Percentiles rank a stretch among this genome's conserved stretches.
Conservation (phyloP, 2,797 vertebrate species). For the Amphiprion clarkii region DNA sequence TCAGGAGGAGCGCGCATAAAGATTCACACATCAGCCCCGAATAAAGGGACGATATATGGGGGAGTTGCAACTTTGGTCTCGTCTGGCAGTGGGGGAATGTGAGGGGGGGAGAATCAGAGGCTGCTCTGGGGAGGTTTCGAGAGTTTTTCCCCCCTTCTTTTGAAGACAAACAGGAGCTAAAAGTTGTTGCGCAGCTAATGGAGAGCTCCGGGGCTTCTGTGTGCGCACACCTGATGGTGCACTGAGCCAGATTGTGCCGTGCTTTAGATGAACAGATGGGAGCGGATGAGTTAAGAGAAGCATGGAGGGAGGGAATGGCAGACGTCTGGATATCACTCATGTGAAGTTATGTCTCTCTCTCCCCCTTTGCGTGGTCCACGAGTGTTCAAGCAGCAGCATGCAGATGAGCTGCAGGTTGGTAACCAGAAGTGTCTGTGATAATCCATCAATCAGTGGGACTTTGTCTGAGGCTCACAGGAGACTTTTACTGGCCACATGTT, state of each 20-base stretch:
- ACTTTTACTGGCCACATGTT: conserved; percentile 31
- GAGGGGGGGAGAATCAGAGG: conserved; percentile 9
- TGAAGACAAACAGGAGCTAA: conserved; percentile 30
- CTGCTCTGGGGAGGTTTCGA: conserved; percentile 10
- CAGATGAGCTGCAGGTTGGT: conserved; percentile 37
- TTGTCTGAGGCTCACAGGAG: conserved; percentile 30
- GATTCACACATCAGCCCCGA: conserved; percentile 69
- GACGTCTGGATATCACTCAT: conserved; percentile 72
- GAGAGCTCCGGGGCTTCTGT: conserved; percentile 41
- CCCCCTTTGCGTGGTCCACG: neutral
- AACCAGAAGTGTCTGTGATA: conserved; percentile 26
- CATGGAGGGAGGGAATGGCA: conserved; percentile 68
- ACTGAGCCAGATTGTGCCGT: conserved; percentile 72
- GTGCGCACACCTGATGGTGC: conserved; percentile 71
- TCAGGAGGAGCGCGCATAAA: conserved; percentile 70
- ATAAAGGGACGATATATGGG: conserved; percentile 59
- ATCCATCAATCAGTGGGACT: conserved; percentile 42
- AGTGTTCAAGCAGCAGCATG: neutral
- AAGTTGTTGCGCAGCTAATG: conserved; percentile 30
- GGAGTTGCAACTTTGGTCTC: conserved; percentile 37
- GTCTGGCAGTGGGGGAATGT: conserved; percentile 14
- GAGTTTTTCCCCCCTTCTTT: conserved; percentile 18
- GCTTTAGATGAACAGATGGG: conserved; percentile 78
- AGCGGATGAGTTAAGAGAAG: conserved; percentile 76
- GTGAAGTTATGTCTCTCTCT: conserved; percentile 74